These are phyloP conservation scores for Vanessa atalanta DNA, from an alignment of 1,140 invertebrate species.

Conservation along the genomic window DNA sequence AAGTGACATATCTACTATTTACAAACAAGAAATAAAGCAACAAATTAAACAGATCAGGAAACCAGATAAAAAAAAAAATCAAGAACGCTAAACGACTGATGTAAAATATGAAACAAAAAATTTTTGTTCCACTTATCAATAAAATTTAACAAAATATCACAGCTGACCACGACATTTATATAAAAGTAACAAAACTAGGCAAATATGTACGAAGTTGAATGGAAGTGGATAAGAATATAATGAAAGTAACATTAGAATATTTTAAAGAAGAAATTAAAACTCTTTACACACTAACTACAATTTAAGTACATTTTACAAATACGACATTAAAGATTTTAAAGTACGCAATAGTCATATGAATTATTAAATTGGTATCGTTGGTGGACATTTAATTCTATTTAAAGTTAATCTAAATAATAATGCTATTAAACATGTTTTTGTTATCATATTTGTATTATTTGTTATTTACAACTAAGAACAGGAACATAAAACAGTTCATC, in stretches of 20 bases:
- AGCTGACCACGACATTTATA: slow-evolving; percentile 77
- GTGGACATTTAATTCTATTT: slow-evolving; percentile 53
- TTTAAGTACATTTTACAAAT: slow-evolving; percentile 78
- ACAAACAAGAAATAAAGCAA: slow-evolving; percentile 78
- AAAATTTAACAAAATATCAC: slow-evolving; percentile 81
- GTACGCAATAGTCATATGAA: slow-evolving; percentile 66
- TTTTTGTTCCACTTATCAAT: slow-evolving; percentile 68
- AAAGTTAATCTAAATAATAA: slow-evolving; percentile 35
- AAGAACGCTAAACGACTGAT: slow-evolving; percentile 51
- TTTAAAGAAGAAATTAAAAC: slow-evolving; percentile 53
- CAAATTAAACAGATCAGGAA: slow-evolving; percentile 62
- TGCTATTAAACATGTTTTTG: slow-evolving; percentile 24
- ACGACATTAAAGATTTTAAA: slow-evolving; percentile 74
- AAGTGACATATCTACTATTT: slow-evolving; percentile 58
- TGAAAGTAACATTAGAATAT: slow-evolving; percentile 41
- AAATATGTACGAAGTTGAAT: slow-evolving; percentile 49
- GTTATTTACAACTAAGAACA: slow-evolving; percentile 78
- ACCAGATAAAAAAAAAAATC: slow-evolving; percentile 50
- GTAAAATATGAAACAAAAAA: slow-evolving; percentile 57
- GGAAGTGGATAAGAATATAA: slow-evolving; percentile 45
- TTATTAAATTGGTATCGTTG: slow-evolving; percentile 68
- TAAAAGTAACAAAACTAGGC: slow-evolving; percentile 59
- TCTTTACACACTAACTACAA: slow-evolving; percentile 62
- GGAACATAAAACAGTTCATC: slow-evolving; percentile 80
- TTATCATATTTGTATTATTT: slow-evolving; percentile 37